Evolutionary conservation across 2,888 invertebrate genomes (phyloP).

Genomic region (Amiota communis): DNA sequence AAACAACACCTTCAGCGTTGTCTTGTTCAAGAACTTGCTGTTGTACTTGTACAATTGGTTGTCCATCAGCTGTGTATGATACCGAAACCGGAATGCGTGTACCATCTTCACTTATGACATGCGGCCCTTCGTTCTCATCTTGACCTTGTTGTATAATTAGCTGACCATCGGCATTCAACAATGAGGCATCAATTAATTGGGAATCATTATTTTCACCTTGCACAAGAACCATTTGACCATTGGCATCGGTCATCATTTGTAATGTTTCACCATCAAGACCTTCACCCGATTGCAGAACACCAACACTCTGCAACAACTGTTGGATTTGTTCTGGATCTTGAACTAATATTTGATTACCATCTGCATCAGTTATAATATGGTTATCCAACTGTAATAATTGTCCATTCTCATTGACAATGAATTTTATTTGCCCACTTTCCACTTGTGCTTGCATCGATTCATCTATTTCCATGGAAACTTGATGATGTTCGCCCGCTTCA

Average conservation of each 20-base stretch:
- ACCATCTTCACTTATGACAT: conserved; percentile 73
- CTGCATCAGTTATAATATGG: conserved; percentile 73
- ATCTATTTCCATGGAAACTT: conserved; percentile 73
- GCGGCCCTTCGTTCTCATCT: conserved; percentile 71
- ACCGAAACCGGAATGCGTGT: conserved; percentile 74
- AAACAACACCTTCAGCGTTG: conserved; percentile 46
- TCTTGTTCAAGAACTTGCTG: conserved; percentile 65
- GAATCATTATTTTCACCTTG: conserved; percentile 73
- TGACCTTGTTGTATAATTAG: conserved; percentile 73
- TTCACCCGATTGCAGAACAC: conserved; percentile 72
- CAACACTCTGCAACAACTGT: conserved; percentile 73
- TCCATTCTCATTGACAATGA: conserved; percentile 73
- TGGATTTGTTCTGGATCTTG: conserved; percentile 74
- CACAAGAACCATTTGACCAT: conserved; percentile 73
- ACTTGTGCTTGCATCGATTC: conserved; percentile 73
- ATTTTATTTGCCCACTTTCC: conserved; percentile 73
- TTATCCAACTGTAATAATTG: conserved; percentile 73
- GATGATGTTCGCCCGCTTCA: conserved; percentile 59
- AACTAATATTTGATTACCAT: conserved; percentile 73
- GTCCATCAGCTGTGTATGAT: conserved; percentile 71
- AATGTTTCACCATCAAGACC: conserved; percentile 73
- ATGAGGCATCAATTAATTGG: conserved; percentile 73
- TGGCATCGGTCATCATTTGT: conserved; percentile 73
- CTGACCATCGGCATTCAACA: conserved; percentile 73
- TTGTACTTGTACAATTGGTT: conserved; percentile 71